Evolutionary conservation across 2,888 invertebrate genomes (phyloP).

Genomic region (Erebia palarica): DNA sequence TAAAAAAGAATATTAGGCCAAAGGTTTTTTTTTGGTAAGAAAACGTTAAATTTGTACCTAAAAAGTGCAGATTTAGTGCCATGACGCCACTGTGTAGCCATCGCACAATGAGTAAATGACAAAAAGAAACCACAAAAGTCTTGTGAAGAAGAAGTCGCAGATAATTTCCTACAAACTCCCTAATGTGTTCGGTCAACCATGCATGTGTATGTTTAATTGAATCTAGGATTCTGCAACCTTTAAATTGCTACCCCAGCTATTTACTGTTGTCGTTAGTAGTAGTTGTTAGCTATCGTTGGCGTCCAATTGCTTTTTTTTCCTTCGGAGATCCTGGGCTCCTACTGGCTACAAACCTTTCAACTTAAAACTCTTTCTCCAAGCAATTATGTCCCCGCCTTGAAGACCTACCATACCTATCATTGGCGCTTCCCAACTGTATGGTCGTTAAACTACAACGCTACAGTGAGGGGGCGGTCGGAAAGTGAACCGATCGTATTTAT

Average conservation of each 20-base stretch:
- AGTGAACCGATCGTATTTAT: slow-evolving; percentile 39
- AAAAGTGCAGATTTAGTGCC: neutral
- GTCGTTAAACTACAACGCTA: slow-evolving; percentile 8
- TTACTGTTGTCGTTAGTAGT: too few species aligned
- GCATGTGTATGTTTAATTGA: too few species aligned
- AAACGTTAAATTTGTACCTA: neutral
- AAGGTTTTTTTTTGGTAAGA: neutral
- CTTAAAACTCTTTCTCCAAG: too few species aligned
- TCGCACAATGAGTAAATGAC: neutral
- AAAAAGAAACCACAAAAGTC: neutral
- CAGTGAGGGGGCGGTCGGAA: slow-evolving; percentile 21
- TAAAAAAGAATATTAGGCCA: neutral
- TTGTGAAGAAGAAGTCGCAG: neutral
- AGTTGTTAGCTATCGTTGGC: too few species aligned
- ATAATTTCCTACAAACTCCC: neutral
- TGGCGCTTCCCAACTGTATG: neutral
- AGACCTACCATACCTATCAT: neutral
- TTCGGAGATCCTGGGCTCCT: too few species aligned
- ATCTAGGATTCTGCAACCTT: too few species aligned
- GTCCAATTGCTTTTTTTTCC: too few species aligned
- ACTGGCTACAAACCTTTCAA: too few species aligned
- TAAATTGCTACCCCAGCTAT: too few species aligned
- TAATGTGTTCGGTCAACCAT: too few species aligned
- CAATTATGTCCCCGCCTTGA: too few species aligned
- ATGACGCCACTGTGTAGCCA: neutral